A percentile compares a stretch with the other conserved stretches of the same genome.
Evolutionary conservation across 1,140 invertebrate species (phyloP).

Genomic region (Eubasilissa regina): DNA sequence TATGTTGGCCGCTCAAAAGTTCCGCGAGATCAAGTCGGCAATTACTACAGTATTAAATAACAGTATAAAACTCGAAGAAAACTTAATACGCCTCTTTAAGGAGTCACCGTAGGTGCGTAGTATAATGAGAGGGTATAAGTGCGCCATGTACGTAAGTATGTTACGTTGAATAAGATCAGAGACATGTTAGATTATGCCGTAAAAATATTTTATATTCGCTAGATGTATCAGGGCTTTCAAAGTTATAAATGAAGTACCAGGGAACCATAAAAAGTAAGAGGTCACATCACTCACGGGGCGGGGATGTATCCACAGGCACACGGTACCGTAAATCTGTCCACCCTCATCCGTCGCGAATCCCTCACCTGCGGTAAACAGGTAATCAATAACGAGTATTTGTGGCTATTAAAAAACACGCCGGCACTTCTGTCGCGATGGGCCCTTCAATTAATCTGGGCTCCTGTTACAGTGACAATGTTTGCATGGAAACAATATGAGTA

Average conservation of each 20-base stretch:
- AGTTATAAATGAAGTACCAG: constrained; percentile 33
- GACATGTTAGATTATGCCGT: too few relatives aligned
- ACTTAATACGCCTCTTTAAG: too few relatives aligned
- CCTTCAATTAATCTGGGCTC: neutral
- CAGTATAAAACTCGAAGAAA: too few relatives aligned
- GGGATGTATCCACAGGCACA: constrained; percentile 40
- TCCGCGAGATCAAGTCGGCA: too few relatives aligned
- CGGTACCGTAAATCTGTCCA: constrained; percentile 40
- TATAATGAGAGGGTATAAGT: too few relatives aligned
- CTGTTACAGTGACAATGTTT: neutral
- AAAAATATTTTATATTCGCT: too few relatives aligned
- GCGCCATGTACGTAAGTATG: too few relatives aligned
- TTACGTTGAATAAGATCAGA: too few relatives aligned
- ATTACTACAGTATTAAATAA: too few relatives aligned
- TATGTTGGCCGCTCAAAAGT: too few relatives aligned
- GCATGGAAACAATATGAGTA: neutral
- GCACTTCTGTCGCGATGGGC: constrained; percentile 1
- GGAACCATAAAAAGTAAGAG: constrained; percentile 45
- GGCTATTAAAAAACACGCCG: constrained; percentile 27
- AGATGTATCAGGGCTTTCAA: constrained; percentile 13
- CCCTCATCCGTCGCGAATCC: constrained; percentile 11
- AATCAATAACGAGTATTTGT: constrained; percentile 51
- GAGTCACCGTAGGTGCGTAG: too few relatives aligned
- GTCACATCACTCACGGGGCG: constrained; percentile 45
- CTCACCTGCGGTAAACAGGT: constrained; percentile 46